Conservation (phyloP, 2,888 invertebrate genomes). For the Pseudococcus viburni region DNA sequence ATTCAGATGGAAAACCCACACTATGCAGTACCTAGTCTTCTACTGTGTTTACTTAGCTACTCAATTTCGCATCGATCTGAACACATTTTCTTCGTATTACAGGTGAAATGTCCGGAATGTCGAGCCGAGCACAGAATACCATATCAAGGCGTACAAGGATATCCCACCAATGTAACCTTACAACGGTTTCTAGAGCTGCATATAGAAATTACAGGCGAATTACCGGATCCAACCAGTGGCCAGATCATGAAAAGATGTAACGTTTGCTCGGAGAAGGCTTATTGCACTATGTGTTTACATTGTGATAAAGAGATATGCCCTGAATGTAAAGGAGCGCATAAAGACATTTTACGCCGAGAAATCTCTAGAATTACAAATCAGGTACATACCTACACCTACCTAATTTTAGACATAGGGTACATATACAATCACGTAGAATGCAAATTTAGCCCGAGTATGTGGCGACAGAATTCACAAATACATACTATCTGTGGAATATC, state of each 20-base stretch:
- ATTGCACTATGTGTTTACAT: conserved; percentile 90
- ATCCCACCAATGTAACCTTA: conserved; percentile 95
- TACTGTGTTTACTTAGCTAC: no score
- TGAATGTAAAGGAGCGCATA: conserved; percentile 95
- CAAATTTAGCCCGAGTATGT: background rate
- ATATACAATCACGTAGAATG: background rate
- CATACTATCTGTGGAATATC: background rate
- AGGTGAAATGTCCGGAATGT: conserved; percentile 98
- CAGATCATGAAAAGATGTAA: conserved; percentile 90
- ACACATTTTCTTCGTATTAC: conserved; percentile 69
- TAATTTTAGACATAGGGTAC: background rate
- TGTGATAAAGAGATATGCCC: conserved; percentile 98
- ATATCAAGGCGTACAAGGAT: conserved; percentile 93
- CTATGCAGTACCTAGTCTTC: no score
- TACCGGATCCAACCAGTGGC: conserved; percentile 91
- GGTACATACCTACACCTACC: conserved; percentile 71
- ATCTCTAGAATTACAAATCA: conserved; percentile 91
- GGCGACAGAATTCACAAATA: conserved; percentile 11
- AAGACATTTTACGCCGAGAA: conserved; percentile 94
- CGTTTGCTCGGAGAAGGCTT: conserved; percentile 93
- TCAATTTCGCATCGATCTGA: background rate
- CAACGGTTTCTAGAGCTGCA: conserved; percentile 95
- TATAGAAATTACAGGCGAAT: conserved; percentile 91
- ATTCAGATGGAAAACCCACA: no score
- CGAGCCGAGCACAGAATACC: conserved; percentile 97